Percentiles rank a stretch among this genome's conserved stretches.
phyloP scores from a whole-genome alignment of 2,888 invertebrate species.

The Cosmopolites sordidus region DNA sequence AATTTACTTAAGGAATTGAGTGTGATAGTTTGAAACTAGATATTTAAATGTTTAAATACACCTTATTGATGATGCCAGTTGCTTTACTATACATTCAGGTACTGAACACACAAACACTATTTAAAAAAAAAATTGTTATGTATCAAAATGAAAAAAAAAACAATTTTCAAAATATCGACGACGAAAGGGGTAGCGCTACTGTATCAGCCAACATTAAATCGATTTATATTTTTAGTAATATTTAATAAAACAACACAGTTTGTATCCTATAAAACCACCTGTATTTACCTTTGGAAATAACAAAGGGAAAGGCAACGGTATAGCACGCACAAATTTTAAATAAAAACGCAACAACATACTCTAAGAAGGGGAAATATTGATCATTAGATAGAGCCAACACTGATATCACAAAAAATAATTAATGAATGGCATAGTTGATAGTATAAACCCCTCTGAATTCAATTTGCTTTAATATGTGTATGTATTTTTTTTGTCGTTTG shows the following conservation, averaged over 20 bases:
- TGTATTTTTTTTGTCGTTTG: no score
- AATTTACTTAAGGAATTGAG: no score
- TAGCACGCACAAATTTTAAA: slow-evolving; percentile 33
- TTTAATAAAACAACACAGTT: slow-evolving; percentile 24
- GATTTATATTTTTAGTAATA: slow-evolving; percentile 26
- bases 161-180: background rate
- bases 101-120: no score
- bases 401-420: slow-evolving; percentile 47
- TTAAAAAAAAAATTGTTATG: no score
- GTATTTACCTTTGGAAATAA: slow-evolving; percentile 34
- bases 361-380: slow-evolving; percentile 47
- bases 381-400: slow-evolving; percentile 47
- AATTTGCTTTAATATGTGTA: background rate
- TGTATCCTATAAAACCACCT: slow-evolving; percentile 32
- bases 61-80: no score
- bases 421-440: slow-evolving; percentile 48
- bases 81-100: no score
- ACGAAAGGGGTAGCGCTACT: background rate
- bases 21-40: no score
- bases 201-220: slow-evolving; percentile 8
- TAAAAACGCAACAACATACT: slow-evolving; percentile 37
- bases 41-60: no score
- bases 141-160: background rate
- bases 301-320: slow-evolving; percentile 23
- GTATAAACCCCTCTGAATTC: slow-evolving; percentile 34